phyloP scores from a whole-genome alignment of 2,888 invertebrate genomes.

The Lasioglossum zephyrum region DNA sequence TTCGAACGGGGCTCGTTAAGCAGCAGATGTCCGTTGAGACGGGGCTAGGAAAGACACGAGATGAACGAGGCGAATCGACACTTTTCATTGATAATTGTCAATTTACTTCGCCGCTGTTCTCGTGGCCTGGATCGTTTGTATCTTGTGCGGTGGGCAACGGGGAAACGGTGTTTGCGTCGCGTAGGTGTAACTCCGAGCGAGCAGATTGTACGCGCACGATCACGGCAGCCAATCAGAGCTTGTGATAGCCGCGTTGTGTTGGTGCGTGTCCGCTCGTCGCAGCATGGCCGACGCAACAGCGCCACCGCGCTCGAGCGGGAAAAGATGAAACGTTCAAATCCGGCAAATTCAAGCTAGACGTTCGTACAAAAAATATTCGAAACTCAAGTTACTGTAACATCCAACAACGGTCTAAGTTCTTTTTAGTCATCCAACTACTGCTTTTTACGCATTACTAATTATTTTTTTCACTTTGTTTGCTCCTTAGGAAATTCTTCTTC shows the following conservation, averaged over 20 bases:
- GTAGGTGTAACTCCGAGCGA: conserved; percentile 69
- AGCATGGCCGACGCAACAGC: conserved; percentile 55
- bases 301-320: conserved; percentile 53
- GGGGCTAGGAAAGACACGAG: conserved; percentile 58
- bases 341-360: background rate
- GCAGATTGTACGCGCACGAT: conserved; percentile 69
- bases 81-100: conserved; percentile 79
- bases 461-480: background rate
- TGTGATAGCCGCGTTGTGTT: conserved; percentile 32
- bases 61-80: conserved; percentile 72
- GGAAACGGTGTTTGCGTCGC: conserved; percentile 65
- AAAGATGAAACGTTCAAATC: conserved; percentile 50
- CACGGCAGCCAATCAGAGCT: conserved; percentile 66
- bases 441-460: background rate
- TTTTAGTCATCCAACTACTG: background rate
- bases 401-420: background rate
- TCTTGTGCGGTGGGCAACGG: conserved; percentile 60
- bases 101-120: conserved; percentile 74
- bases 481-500: background rate
- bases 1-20: background rate
- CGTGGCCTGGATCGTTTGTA: conserved; percentile 61
- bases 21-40: conserved; percentile 28
- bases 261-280: conserved; percentile 31
- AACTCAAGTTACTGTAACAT: background rate
- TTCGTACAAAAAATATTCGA: background rate